A percentile compares a stretch with the other conserved stretches of the same genome.
phyloP scores from a whole-genome alignment of 2,888 invertebrate genomes.

The Ecdyonurus torrentis region DNA sequence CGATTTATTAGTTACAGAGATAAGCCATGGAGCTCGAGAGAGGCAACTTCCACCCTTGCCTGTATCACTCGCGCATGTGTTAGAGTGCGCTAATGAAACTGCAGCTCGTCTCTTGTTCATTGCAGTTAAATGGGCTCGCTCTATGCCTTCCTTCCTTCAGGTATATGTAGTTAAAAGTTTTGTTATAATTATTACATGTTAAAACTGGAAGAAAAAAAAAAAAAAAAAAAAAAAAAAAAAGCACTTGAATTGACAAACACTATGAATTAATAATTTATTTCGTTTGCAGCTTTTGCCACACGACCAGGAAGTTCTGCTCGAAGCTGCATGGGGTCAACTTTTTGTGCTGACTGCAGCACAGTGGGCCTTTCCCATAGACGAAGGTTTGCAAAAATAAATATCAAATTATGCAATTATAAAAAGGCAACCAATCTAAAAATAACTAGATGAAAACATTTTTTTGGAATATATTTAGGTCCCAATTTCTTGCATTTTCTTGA shows the following conservation, averaged over 20 bases:
- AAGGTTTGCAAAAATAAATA: slow-evolving; percentile 41
- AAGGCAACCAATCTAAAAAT: no score
- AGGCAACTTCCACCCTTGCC: slow-evolving; percentile 15
- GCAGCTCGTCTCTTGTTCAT: slow-evolving; percentile 60
- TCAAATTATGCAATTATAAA: no score
- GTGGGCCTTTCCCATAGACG: slow-evolving; percentile 56
- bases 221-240: not conserved
- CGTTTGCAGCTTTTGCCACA: slow-evolving; percentile 38
- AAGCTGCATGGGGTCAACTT: slow-evolving; percentile 68
- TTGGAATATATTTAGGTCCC: no score
- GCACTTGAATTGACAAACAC: not conserved
- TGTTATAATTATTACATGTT: no score
- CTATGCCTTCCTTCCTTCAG: slow-evolving; percentile 56
- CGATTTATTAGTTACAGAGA: not conserved
- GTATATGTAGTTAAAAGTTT: no score
- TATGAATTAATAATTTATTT: slow-evolving; percentile 7
- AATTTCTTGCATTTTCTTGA: no score
- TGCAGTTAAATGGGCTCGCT: slow-evolving; percentile 63
- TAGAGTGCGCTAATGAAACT: slow-evolving; percentile 46
- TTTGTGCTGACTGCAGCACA: slow-evolving; percentile 71
- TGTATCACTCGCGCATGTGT: slow-evolving; percentile 23
- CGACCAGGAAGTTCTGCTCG: slow-evolving; percentile 56
- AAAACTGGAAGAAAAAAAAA: no score
- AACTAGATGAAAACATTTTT: no score
- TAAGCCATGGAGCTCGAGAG: not conserved